Evolutionary conservation across 2,113 vertebrate species (phyloP), one percentile per base, ranked within the genome.

Genomic region (Hippopotamus amphibius): DNA sequence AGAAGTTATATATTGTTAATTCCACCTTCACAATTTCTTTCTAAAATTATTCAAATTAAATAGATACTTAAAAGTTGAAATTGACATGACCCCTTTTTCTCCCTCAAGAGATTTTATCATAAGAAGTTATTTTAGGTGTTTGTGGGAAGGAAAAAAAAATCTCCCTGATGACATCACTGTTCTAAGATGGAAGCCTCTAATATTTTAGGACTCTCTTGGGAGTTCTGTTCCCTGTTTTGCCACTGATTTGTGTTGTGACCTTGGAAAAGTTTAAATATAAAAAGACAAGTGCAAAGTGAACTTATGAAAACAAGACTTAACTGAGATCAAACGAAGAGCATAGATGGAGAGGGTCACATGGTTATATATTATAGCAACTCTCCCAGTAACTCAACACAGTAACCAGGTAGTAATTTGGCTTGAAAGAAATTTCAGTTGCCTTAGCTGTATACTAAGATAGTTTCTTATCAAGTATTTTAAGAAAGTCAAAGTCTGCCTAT

Each of bases 91-190:
- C 16, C 72, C 19, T 77, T 68, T 94, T 68, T 93, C 41, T 65
- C n/a, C 26, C 63, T 90, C 79, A 72, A 43, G 68, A 63, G 55
- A 96, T 79, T 93, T 41, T 59, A 88, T 92, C 61, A 46, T 83
- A 90, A 89, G 43, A 97, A 83, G 83, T 88, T 91, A 94, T 93
- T 95, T 96, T 96, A 82, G 92, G 71, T 89, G 59, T 95, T 95
- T 53, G 84, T 93, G 92, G 71, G 63, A 96, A 93, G 68, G 53
- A 19, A 22, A 81, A 61, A 66, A 76, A 63, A 76, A 68, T 61
- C 46, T 41, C 57, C 24, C 46, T 12, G 57, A 59, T 96, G 87
- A 85, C 46, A 55, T 97, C 84, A 76, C n/a, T 94, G 21, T 93
- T 86, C 61, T 82, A 79, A 85, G 92, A 90, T 84, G 69, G 86